A percentile compares a stretch with the other conserved stretches of the same genome.
Conservation (phyloP, 2,113 vertebrate species). For the Anguilla japonica region DNA sequence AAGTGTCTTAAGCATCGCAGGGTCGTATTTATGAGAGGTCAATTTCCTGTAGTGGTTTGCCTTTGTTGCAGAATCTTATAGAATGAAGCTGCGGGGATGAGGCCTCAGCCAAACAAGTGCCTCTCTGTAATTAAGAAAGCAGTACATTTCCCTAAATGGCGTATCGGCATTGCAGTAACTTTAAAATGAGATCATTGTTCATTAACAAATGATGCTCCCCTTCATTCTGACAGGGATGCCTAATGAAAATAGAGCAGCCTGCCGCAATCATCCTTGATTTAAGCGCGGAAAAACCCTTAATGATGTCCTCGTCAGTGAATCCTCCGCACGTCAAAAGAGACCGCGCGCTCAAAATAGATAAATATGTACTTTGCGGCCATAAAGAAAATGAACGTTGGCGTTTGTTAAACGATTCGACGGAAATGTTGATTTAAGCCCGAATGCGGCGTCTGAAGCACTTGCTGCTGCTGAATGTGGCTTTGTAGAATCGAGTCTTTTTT, state of each 20-base stretch:
- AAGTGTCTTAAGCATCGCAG: slow-evolving; percentile 42
- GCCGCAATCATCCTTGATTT: slow-evolving; percentile 55
- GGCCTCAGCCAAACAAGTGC: slow-evolving; percentile 59
- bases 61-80: slow-evolving; percentile 51
- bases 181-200: slow-evolving; percentile 72
- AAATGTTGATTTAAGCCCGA: slow-evolving; percentile 31
- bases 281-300: slow-evolving; percentile 46
- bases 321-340: background rate
- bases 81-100: slow-evolving; percentile 61
- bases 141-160: slow-evolving; percentile 59
- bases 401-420: background rate
- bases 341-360: background rate
- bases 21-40: slow-evolving; percentile 62
- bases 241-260: slow-evolving; percentile 60
- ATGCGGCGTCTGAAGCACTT: slow-evolving; percentile 68
- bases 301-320: slow-evolving; percentile 43
- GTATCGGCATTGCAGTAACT: slow-evolving; percentile 60
- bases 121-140: slow-evolving; percentile 64
- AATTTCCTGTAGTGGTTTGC: slow-evolving; percentile 49
- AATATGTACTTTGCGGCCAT: background rate
- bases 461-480: slow-evolving; percentile 60
- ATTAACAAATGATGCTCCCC: slow-evolving; percentile 60
- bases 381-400: background rate
- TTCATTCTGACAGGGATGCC: slow-evolving; percentile 47
- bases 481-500: slow-evolving; percentile 32